Evolutionary conservation across 2,888 invertebrate genomes (phyloP).

Genomic region (Coecobrya sp.): DNA sequence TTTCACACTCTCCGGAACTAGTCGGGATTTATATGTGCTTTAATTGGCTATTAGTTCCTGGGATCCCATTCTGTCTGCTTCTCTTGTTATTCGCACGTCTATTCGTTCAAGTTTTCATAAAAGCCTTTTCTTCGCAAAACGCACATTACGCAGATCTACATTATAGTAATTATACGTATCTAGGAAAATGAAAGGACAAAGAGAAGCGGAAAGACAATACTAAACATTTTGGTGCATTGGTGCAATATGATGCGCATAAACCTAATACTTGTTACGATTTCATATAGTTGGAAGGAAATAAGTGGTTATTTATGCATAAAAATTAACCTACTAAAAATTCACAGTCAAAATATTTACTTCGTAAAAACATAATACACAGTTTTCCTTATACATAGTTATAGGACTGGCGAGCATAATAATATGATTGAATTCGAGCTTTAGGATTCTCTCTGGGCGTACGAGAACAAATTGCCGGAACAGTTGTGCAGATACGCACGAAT

Average conservation of each 20-base stretch:
- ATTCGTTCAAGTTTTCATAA: not conserved
- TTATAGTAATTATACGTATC: not conserved
- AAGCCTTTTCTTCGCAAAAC: not conserved
- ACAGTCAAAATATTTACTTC: not conserved
- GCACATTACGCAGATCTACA: constrained; percentile 1
- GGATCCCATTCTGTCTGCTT: constrained; percentile 22
- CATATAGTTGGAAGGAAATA: not conserved
- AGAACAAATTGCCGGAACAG: no score
- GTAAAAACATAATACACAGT: no score
- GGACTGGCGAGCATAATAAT: no score
- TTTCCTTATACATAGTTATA: no score
- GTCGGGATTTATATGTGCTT: constrained; percentile 68
- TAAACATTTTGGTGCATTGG: not conserved
- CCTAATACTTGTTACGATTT: not conserved
- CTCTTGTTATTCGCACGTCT: constrained; percentile 3
- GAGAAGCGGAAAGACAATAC: not conserved
- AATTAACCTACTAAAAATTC: not conserved
- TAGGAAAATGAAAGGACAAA: not conserved
- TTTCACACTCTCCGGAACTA: constrained; percentile 55
- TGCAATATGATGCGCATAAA: not conserved
- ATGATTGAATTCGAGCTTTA: no score
- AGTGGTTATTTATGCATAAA: not conserved
- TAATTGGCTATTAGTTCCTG: constrained; percentile 74
- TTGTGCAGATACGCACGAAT: no score
- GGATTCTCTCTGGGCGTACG: no score